These are phyloP conservation scores for Hypocryptadius cinnamomeus DNA, from an alignment of 2,113 vertebrate genomes.

Conservation along the genomic window DNA sequence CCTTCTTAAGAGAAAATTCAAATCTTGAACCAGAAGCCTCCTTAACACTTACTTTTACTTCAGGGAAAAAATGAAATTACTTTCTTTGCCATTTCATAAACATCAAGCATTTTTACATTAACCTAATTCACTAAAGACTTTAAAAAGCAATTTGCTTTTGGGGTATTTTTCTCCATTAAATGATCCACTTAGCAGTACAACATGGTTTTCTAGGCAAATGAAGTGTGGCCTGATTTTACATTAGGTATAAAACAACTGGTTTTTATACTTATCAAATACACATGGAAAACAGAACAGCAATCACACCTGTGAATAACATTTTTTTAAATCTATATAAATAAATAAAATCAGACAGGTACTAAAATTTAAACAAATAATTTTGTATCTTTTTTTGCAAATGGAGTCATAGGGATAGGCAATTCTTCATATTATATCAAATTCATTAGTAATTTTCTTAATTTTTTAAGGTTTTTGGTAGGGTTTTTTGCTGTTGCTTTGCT, in stretches of 20 bases:
- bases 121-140: background rate
- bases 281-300: background rate
- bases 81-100: background rate
- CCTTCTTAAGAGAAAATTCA: background rate
- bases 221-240: background rate
- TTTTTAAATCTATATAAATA: background rate
- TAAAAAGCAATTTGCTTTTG: background rate
- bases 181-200: background rate
- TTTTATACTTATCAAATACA: background rate
- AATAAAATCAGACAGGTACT: background rate
- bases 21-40: background rate
- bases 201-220: background rate
- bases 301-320: background rate
- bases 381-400: background rate
- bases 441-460: background rate
- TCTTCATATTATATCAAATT: background rate
- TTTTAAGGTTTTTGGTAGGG: fast-evolving
- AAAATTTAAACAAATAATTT: background rate
- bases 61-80: background rate
- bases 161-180: background rate
- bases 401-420: background rate
- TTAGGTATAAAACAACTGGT: background rate
- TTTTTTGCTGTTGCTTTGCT: background rate
- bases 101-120: background rate
- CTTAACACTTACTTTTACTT: background rate